Evolutionary conservation across 2,888 invertebrate genomes (phyloP), one percentile per base, ranked within the genome.

Genomic region (Thalpophila matura): DNA sequence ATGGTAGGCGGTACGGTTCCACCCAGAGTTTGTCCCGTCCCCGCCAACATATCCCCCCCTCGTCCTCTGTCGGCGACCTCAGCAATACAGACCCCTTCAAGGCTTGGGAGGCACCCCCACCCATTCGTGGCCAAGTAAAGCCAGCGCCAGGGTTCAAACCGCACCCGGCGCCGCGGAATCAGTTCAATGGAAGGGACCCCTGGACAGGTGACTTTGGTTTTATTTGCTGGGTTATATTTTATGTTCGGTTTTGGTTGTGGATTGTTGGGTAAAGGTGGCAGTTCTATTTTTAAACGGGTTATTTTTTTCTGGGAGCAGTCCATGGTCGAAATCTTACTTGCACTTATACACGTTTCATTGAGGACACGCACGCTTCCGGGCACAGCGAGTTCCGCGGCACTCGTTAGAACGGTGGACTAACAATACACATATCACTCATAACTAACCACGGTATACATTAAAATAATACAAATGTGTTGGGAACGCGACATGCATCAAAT

Each of bases 1-100:
- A 96, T 90, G 96, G 96, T 96, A 96, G 96, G 96, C 92, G 91
- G 89, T 95, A 92, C 91, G 94, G 95, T 89, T 95, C 95, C 91
- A 89, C 92, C 75, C 92, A 91, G 79, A 93, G 91, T 89, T 92
- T 95, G 55, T 88, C 93, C 89, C 89, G 89, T 40, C 88, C 88
- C 80, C 85, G 85, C 71, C 88, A 86, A 78, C 87, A 87, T 82
- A 80, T 90, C 80, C 89, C 90, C 80, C 88, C 88, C 57, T 88
- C 89, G 50, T 86, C 93, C 79, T 94, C 92, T 69, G 91, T 91
- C 83, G 93, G 90, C 78, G 93, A 93, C 88, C 89, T 93, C 59
- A 79, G 79, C 74, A 86, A 86, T 71, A 53, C 84, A 29, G 94
- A 95, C 83, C 93, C 93, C 18, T 83, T 93, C 58, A 84, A 82